These are phyloP conservation scores for Holothuria leucospilota DNA, from an alignment of 53 echinoderm and acorn worm genomes.

Conservation along the genomic window DNA sequence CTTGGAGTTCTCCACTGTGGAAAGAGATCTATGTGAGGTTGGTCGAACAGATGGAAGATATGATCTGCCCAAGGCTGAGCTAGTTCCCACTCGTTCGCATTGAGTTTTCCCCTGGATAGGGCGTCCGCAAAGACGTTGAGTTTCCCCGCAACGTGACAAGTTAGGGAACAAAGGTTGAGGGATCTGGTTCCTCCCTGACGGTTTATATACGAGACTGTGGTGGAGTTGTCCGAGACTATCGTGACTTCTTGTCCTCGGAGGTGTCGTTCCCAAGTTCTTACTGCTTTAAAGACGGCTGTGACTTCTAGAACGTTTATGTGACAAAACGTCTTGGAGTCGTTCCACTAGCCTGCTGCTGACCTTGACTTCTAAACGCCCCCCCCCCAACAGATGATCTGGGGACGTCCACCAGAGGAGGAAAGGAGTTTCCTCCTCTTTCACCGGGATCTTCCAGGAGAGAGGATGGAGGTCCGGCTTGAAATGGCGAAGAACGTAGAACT, in stretches of 20 bases:
- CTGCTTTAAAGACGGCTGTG: slow-evolving; percentile 29
- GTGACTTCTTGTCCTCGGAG: background rate
- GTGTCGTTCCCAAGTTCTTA: too few species aligned
- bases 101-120: background rate
- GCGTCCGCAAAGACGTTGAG: slow-evolving; percentile 47
- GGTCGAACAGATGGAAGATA: background rate
- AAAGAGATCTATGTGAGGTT: slow-evolving; percentile 34
- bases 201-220: slow-evolving; percentile 59
- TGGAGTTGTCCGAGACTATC: slow-evolving; percentile 40
- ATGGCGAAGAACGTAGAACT: slow-evolving; percentile 17
- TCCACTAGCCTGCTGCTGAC: slow-evolving; percentile 4
- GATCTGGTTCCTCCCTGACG: slow-evolving; percentile 48
- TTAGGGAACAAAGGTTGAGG: slow-evolving; percentile 20
- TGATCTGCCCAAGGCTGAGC: background rate
- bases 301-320: slow-evolving; percentile 60
- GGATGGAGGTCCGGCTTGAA: background rate
- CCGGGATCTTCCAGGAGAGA: background rate
- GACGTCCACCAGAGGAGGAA: background rate
- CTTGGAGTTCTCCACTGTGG: slow-evolving; percentile 21
- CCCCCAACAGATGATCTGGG: slow-evolving; percentile 26
- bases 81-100: slow-evolving; percentile 14
- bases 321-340: background rate
- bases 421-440: background rate
- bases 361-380: background rate
- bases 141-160: slow-evolving; percentile 38